phyloP scores from a whole-genome alignment of 1,140 invertebrate genomes.

The Ceratitis capitata region DNA sequence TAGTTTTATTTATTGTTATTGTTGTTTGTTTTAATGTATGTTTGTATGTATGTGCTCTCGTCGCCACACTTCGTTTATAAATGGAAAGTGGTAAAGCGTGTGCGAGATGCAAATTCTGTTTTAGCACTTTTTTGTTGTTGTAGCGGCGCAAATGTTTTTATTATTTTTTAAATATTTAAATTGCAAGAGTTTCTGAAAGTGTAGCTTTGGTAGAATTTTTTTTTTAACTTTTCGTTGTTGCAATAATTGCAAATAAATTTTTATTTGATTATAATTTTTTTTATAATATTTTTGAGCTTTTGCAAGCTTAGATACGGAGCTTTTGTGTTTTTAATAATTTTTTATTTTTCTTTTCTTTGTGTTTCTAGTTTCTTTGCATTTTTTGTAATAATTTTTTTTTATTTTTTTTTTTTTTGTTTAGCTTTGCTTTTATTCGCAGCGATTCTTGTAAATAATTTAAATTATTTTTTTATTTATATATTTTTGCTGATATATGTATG shows the following conservation, averaged over 20 bases:
- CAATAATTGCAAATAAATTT: background rate
- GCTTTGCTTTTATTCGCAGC: background rate
- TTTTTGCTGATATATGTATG: conserved; percentile 14
- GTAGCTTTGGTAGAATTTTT: conserved; percentile 31
- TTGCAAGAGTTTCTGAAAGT: conserved; percentile 42
- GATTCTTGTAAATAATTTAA: background rate
- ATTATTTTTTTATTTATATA: conserved; percentile 6
- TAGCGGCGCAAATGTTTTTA: conserved; percentile 45
- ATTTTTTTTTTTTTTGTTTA: conserved; percentile 38
- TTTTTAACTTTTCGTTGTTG: conserved; percentile 38
- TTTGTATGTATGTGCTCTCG: conserved; percentile 41
- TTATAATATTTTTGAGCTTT: background rate
- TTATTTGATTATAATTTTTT: background rate
- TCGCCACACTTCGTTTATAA: conserved; percentile 37
- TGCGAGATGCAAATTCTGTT: conserved; percentile 22
- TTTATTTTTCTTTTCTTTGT: background rate
- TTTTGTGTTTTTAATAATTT: background rate
- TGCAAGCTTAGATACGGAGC: background rate
- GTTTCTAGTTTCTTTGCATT: background rate
- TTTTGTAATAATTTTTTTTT: background rate
- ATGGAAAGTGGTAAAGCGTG: conserved; percentile 29
- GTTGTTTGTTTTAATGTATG: conserved; percentile 19
- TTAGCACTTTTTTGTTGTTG: conserved; percentile 43
- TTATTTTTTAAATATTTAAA: conserved; percentile 49
- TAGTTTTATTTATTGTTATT: conserved; percentile 15